Conservation (phyloP, 2,888 invertebrate species). For the Vannuccia rotundouncinata region DNA sequence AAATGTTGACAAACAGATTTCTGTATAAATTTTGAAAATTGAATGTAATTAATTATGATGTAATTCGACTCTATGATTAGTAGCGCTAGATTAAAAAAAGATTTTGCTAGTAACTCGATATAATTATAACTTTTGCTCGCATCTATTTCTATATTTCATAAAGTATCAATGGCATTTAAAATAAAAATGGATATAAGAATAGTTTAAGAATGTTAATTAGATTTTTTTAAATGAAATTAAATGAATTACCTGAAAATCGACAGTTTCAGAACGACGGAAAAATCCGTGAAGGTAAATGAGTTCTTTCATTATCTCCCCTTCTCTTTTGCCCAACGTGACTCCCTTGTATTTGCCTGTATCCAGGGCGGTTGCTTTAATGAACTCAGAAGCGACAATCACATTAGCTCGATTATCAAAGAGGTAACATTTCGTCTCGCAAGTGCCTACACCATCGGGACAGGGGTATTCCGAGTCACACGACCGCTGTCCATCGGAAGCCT, state of each 20-base stretch:
- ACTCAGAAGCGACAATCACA: constrained; percentile 56
- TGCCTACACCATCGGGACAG: constrained; percentile 53
- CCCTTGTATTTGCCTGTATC: constrained; percentile 54
- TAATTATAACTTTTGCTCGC: too few relatives aligned
- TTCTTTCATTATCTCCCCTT: constrained; percentile 58
- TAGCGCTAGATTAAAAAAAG: too few relatives aligned
- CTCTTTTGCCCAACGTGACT: constrained; percentile 56
- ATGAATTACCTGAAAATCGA: constrained; percentile 56
- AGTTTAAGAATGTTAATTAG: too few relatives aligned
- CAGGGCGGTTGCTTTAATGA: constrained; percentile 51
- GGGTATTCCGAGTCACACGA: constrained; percentile 53
- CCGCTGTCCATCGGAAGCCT: constrained; percentile 48
- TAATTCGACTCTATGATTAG: too few relatives aligned
- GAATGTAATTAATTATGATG: too few relatives aligned
- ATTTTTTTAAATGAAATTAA: too few relatives aligned
- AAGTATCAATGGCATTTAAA: too few relatives aligned
- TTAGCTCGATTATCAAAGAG: constrained; percentile 55
- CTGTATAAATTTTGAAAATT: too few relatives aligned
- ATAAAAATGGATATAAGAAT: too few relatives aligned
- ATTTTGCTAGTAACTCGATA: too few relatives aligned
- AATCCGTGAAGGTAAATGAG: constrained; percentile 56
- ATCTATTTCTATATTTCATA: too few relatives aligned
- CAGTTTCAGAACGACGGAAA: constrained; percentile 52
- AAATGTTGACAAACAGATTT: too few relatives aligned
- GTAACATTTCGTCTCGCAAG: constrained; percentile 56